Evolutionary conservation across 92 coral and sea anemone genomes (phyloP).

Genomic region (Palythoa grandis): DNA sequence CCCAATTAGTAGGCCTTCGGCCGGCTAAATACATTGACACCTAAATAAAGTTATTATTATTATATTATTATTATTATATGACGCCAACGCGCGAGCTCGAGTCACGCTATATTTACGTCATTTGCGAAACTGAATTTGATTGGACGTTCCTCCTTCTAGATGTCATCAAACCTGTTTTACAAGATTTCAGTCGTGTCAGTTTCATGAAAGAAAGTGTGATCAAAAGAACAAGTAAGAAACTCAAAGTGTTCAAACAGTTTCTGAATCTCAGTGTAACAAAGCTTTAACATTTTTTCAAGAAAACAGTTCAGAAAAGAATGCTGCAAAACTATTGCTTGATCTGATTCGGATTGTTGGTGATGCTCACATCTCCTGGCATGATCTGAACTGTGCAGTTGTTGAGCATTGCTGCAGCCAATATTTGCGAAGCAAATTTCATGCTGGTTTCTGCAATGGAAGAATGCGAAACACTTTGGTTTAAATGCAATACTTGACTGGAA

Average conservation of each 20-base stretch:
- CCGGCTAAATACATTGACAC: too few relatives aligned
- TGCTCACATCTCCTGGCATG: neutral
- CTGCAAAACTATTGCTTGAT: neutral
- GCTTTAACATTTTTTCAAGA: neutral
- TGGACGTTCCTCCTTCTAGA: neutral
- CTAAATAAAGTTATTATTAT: too few relatives aligned
- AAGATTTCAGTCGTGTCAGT: neutral
- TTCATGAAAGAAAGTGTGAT: constrained; percentile 5
- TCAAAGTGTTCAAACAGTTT: constrained; percentile 1
- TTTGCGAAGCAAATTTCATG: neutral
- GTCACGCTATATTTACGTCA: constrained; percentile 11
- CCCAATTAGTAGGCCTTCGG: too few relatives aligned
- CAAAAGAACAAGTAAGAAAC: neutral
- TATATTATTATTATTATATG: too few relatives aligned
- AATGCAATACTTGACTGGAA: neutral
- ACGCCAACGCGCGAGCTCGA: constrained; percentile 6
- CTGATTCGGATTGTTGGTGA: neutral
- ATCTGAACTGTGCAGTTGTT: neutral
- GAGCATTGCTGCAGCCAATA: too few relatives aligned
- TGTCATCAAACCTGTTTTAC: constrained; percentile 15
- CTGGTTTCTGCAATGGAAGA: neutral
- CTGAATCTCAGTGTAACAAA: neutral
- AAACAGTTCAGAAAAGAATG: neutral
- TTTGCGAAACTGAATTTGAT: constrained; percentile 11
- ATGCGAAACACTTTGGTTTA: neutral